Percentiles rank a stretch among this genome's conserved stretches.
These are phyloP conservation scores for Hypsopygia costalis DNA, from an alignment of 2,888 invertebrate species.

Conservation along the genomic window DNA sequence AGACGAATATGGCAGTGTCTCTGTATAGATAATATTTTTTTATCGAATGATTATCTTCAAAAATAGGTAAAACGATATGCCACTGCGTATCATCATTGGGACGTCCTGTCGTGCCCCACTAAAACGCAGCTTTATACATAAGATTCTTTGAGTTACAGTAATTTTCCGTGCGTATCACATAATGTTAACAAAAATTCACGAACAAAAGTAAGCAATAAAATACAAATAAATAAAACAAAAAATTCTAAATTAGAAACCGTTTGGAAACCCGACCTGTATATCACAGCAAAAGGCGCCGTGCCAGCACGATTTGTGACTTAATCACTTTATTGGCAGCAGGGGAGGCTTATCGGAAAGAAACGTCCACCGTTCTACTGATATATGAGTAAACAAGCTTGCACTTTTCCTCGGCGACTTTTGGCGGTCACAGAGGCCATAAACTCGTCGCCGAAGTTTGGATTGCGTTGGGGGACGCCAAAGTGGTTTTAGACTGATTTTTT, in stretches of 20 bases:
- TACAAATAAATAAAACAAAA: constrained; percentile 8
- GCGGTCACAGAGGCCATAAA: constrained; percentile 74
- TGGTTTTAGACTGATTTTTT: constrained; percentile 41
- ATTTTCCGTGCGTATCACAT: too few relatives aligned
- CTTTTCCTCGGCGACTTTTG: constrained; percentile 70
- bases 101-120: too few relatives aligned
- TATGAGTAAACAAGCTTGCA: constrained; percentile 78
- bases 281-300: constrained; percentile 40
- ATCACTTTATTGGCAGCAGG: constrained; percentile 79
- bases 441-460: constrained; percentile 65
- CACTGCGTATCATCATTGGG: too few relatives aligned
- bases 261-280: constrained; percentile 25
- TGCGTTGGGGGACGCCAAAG: constrained; percentile 52
- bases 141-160: too few relatives aligned
- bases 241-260: constrained; percentile 19
- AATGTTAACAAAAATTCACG: neutral
- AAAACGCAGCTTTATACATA: too few relatives aligned
- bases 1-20: too few relatives aligned
- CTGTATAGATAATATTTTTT: too few relatives aligned
- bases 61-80: too few relatives aligned
- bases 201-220: neutral
- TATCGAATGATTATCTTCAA: too few relatives aligned
- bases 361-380: constrained; percentile 57
- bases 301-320: constrained; percentile 77
- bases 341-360: constrained; percentile 78